Base-by-base conservation (phyloP, 2,113 vertebrate genomes). In the Carettochelys insculpta region DNA sequence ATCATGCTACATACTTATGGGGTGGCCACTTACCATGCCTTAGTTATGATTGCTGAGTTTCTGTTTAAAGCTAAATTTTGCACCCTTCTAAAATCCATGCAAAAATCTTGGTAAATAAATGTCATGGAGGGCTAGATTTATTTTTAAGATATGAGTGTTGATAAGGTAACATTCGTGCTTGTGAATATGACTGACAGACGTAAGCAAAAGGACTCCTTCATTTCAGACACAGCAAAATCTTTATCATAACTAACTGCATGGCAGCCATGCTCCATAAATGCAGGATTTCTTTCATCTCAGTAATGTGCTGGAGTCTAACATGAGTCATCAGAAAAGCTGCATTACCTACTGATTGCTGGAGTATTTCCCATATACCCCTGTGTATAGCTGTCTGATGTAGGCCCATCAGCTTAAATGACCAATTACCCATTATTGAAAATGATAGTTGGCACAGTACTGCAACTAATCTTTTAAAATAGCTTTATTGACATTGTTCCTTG, bases 191-290 rank as follows among this genome's bases (percentile, higher is more conserved):
- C 89, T 56, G 54, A 48, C 61, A 87, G 85, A 85, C 92, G 89
- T 95, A 95, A 95, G 92, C 65, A 76, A 82, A 87, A 86, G 14
- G 77, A 94, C 92, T 91, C 80, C 56, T 93, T 82, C 34, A 84
- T 10, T 54, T 92, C 52, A 54, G 77, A 14, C 51, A 82, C 78
- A 86, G 86, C 51, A 89, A 93, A 94, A 94, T 94, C 90, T 87
- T 2, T 92, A 92, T 61, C 76, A 29, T 45, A 71, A 78, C 51
- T 86, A 52, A 3, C 83, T 78, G 9, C 45, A 47, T 7, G 48
- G 34, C 90, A 77, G 0, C 0, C 52, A 61, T 78, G 61, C 71
- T 87, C 54, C 54, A 89, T 80, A 48, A 92, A 88, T 86, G 89
- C 93, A 89, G 58, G 58, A 94, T 97, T 92, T 93, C 83, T 48